Evolutionary conservation across 2,888 invertebrate genomes (phyloP).

Genomic region (Harpagoxenus sublaevis): DNA sequence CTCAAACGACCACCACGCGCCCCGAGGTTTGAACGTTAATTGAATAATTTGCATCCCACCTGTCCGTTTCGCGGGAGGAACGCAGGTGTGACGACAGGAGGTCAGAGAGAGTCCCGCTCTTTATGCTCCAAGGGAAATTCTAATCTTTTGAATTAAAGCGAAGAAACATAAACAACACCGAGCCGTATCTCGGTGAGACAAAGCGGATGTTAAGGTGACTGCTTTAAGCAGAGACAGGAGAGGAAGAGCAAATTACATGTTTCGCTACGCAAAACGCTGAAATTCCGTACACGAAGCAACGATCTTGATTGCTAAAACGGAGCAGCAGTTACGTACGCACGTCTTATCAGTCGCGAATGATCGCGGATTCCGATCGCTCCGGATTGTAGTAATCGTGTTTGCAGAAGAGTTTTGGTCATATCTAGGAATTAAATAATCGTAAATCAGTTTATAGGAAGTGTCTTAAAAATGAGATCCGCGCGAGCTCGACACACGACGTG

Average conservation of each 20-base stretch:
- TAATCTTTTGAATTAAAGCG: slow-evolving; percentile 55
- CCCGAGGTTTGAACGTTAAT: slow-evolving; percentile 77
- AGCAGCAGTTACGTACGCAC: background rate
- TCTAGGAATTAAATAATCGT: slow-evolving; percentile 26
- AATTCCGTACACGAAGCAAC: slow-evolving; percentile 2
- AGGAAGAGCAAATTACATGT: slow-evolving; percentile 26
- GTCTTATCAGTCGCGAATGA: slow-evolving; percentile 17
- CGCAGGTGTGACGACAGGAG: slow-evolving; percentile 62
- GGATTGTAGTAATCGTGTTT: background rate
- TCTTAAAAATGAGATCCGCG: slow-evolving; percentile 47
- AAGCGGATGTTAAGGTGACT: slow-evolving; percentile 10
- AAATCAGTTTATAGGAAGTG: slow-evolving; percentile 15
- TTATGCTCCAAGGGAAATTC: slow-evolving; percentile 51
- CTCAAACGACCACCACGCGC: slow-evolving; percentile 34
- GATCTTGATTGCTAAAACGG: background rate
- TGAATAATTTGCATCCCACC: slow-evolving; percentile 84
- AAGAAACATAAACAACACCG: slow-evolving; percentile 24
- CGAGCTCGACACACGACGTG: slow-evolving; percentile 47
- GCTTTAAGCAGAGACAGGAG: background rate
- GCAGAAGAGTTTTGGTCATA: background rate
- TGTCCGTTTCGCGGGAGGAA: slow-evolving; percentile 78
- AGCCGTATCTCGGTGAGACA: slow-evolving; percentile 17
- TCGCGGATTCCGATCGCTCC: slow-evolving; percentile 3
- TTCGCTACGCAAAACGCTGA: slow-evolving; percentile 11
- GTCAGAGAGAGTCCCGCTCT: slow-evolving; percentile 66